phyloP scores from a whole-genome alignment of 2,888 invertebrate species.

The Napeogenes inachia region DNA sequence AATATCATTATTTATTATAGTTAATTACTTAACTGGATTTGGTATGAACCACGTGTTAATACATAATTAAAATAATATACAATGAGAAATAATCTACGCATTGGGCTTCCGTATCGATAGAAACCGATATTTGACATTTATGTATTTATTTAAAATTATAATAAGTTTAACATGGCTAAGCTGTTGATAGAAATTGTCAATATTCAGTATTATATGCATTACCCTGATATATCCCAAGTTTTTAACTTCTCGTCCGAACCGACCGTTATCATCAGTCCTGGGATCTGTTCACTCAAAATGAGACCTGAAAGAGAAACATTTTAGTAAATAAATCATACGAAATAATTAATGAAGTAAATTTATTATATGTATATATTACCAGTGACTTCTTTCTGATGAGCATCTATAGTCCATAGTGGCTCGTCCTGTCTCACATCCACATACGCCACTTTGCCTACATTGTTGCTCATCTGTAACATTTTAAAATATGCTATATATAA shows the following conservation, averaged over 20 bases:
- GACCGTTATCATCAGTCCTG: conserved; percentile 86
- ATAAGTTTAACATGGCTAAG: too few relatives aligned
- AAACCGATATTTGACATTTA: too few relatives aligned
- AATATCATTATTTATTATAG: too few relatives aligned
- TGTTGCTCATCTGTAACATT: conserved; percentile 73
- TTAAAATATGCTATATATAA: too few relatives aligned
- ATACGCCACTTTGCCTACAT: conserved; percentile 82
- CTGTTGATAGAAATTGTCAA: too few relatives aligned
- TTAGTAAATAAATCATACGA: too few relatives aligned
- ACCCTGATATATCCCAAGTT: conserved; percentile 86
- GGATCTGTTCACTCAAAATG: conserved; percentile 82
- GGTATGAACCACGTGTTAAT: too few relatives aligned
- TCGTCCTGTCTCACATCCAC: conserved; percentile 84
- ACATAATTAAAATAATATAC: too few relatives aligned
- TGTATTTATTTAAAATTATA: too few relatives aligned
- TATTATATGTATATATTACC: conserved; percentile 59
- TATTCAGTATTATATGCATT: conserved; percentile 12
- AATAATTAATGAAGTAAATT: neutral
- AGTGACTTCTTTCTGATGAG: conserved; percentile 91
- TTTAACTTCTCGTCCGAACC: conserved; percentile 90
- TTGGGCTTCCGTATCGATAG: too few relatives aligned
- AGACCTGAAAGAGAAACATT: conserved; percentile 72
- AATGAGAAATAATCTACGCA: too few relatives aligned
- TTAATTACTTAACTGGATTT: too few relatives aligned
- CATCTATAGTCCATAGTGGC: conserved; percentile 83